Evolutionary conservation across 2,113 vertebrate genomes (phyloP).

Genomic region (Corythornis madagascariensis): DNA sequence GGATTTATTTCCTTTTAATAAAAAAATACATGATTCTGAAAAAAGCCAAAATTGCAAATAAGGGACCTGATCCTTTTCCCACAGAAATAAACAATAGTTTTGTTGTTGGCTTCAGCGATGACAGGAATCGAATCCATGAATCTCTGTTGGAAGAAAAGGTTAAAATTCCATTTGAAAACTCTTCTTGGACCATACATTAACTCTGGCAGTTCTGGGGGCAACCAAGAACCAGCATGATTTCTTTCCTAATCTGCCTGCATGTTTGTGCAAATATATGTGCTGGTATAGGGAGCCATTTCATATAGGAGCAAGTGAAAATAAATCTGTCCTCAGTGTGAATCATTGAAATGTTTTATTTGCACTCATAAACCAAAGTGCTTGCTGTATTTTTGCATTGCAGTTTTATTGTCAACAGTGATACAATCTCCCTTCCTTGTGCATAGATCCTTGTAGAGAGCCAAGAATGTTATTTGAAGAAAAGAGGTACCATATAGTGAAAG

Average conservation of each 20-base stretch:
- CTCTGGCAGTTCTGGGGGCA: slow-evolving; percentile 51
- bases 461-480: slow-evolving; percentile 2
- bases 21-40: slow-evolving; percentile 63
- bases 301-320: slow-evolving; percentile 50
- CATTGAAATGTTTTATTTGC: slow-evolving; percentile 61
- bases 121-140: slow-evolving; percentile 43
- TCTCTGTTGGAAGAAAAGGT: slow-evolving; percentile 66
- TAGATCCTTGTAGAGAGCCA: background rate
- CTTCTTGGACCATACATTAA: slow-evolving; percentile 64
- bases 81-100: slow-evolving; percentile 72
- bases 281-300: slow-evolving; percentile 9
- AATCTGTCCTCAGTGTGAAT: slow-evolving; percentile 51
- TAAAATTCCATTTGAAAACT: slow-evolving; percentile 65
- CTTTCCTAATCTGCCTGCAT: slow-evolving; percentile 41
- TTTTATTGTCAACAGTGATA: slow-evolving; percentile 64
- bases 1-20: slow-evolving; percentile 77
- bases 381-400: slow-evolving; percentile 58
- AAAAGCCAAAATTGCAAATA: slow-evolving; percentile 69
- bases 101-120: slow-evolving; percentile 49
- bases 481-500: slow-evolving; percentile 8
- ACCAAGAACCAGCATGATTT: slow-evolving; percentile 35
- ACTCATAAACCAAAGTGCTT: slow-evolving; percentile 60
- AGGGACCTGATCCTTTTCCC: slow-evolving; percentile 68
- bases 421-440: slow-evolving; percentile 26
- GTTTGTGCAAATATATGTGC: background rate